Evolutionary conservation across 2,888 invertebrate genomes (phyloP), one percentile per base, ranked within the genome.

Genomic region (Drosophila prolongata): DNA sequence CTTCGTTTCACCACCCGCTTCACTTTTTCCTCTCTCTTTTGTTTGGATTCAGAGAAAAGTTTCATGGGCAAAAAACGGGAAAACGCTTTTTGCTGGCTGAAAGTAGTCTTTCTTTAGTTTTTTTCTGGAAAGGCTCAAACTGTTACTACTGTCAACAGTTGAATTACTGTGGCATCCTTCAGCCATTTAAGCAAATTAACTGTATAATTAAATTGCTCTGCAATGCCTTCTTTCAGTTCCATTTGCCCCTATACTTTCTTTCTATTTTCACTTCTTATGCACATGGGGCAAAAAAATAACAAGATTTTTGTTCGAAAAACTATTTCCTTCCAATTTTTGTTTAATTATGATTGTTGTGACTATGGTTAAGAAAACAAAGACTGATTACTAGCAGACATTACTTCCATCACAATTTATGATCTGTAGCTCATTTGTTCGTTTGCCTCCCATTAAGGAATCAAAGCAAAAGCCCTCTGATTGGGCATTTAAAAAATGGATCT

Each of bases 181-280:
- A 54, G 50, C 55, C 68, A 74, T 83, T 83, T 80, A 76, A 72
- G 68, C 59, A 86, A 77, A 84, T 83, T 84, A 87, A 80, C 75
- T 71, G 67, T 19, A 66, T 70, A 61, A 67, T 74, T 67, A 57
- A 67, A 67, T 65, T 58, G 19, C 19, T 37, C 34, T 42, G 10
- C 60, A 53, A 42, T 44, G 40, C n/a, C 38, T 62, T 44, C n/a
- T 38, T 24, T 3, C 16, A 24, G 52, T 43, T 46, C 14, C 3
- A n/a, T n/a, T 19, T 16, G 9, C 1, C 49, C 13, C 11, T 35
- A 6, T 4, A 30, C 5, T 14, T 47, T 34, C 30, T 27, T 9
- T 27, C n/a, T 8, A n/a, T 16, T 16, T 16, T 16, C 16, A 1
- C 16, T 16, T 16, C 16, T 16, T 1, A 0, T 16, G 1, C 16